These are phyloP conservation scores for Orchestes rusci DNA, from an alignment of 2,888 invertebrate genomes.

Conservation along the genomic window DNA sequence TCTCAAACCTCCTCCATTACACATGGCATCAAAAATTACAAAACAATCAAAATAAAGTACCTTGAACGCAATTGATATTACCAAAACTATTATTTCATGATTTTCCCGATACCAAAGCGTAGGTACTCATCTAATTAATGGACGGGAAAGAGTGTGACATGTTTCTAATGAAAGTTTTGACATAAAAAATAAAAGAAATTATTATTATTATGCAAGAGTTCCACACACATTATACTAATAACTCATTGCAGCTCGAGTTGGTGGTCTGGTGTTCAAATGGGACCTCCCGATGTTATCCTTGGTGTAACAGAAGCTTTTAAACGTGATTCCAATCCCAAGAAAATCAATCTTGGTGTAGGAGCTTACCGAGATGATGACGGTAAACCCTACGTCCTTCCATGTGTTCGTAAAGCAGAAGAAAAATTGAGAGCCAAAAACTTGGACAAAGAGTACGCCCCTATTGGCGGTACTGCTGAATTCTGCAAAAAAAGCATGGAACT, in stretches of 20 bases:
- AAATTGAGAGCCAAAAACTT: conserved; percentile 57
- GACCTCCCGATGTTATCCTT: conserved; percentile 96
- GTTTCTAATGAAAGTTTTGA: no score
- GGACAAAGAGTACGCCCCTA: conserved; percentile 95
- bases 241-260: no score
- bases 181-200: no score
- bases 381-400: conserved; percentile 90
- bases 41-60: no score
- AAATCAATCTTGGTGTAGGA: conserved; percentile 93
- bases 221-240: no score
- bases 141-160: no score
- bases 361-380: conserved; percentile 97
- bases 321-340: conserved; percentile 80
- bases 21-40: no score
- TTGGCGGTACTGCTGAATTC: conserved; percentile 79
- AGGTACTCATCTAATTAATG: no score
- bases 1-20: no score
- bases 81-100: no score
- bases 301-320: conserved; percentile 97
- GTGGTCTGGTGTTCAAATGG: conserved; percentile 89
- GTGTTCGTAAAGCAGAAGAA: conserved; percentile 81
- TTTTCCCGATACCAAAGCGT: no score
- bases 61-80: no score
- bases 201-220: conserved; percentile 47
- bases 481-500: conserved; percentile 76